Evolutionary conservation across 2,797 vertebrate species (phyloP).

Genomic region (Chelon auratus): DNA sequence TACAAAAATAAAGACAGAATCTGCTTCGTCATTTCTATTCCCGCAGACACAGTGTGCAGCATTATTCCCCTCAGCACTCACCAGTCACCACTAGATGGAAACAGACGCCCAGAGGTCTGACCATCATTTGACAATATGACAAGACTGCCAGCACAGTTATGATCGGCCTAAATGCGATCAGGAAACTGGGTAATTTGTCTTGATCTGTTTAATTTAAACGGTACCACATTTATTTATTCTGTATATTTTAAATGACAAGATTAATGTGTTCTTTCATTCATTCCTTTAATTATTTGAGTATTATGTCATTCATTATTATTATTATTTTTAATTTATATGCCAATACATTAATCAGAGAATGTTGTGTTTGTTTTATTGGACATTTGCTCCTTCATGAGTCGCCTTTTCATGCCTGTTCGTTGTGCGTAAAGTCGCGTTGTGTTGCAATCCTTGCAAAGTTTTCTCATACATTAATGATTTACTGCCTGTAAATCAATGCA

Average conservation of each 20-base stretch:
- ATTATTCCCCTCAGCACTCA: slow-evolving; percentile 12
- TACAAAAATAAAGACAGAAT: slow-evolving; percentile 74
- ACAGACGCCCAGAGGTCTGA: slow-evolving; percentile 11
- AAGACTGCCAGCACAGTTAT: not conserved
- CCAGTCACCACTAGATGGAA: slow-evolving; percentile 67
- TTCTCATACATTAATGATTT: slow-evolving; percentile 61
- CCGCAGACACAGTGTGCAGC: slow-evolving; percentile 3
- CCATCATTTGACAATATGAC: not conserved
- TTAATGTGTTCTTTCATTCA: not conserved
- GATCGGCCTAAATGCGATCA: not conserved
- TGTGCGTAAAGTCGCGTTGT: not conserved
- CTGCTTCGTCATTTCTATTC: slow-evolving; percentile 57
- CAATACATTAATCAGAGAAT: not conserved
- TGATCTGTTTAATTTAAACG: not conserved
- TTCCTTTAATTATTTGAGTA: not conserved
- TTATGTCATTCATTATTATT: not conserved
- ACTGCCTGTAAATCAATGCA: slow-evolving; percentile 22
- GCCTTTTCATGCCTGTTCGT: not conserved
- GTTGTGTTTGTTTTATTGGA: not conserved
- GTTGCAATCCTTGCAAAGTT: slow-evolving; percentile 54
- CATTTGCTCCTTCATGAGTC: not conserved
- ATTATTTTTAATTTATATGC: not conserved
- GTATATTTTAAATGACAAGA: not conserved
- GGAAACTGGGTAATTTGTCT: not conserved
- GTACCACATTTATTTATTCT: not conserved